These are phyloP conservation scores for Acrobasis consociella DNA, from an alignment of 2,888 invertebrate species.

Conservation along the genomic window DNA sequence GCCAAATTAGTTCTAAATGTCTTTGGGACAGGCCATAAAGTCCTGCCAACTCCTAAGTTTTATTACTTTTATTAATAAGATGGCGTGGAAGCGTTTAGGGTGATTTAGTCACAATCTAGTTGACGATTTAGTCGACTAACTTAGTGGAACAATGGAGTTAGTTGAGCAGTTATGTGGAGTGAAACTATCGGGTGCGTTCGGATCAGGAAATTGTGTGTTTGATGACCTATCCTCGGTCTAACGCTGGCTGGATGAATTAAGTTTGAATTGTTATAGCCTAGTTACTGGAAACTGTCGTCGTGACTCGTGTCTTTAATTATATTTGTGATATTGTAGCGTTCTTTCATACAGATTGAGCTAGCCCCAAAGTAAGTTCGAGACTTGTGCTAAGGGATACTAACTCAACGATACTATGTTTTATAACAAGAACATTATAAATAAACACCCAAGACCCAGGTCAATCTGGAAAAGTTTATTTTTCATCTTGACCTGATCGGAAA, in stretches of 20 bases:
- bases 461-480: no score
- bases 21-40: conserved; percentile 1
- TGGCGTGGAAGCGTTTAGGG: background rate
- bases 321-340: no score
- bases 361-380: no score
- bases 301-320: no score
- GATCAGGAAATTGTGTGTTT: conserved; percentile 11
- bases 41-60: conserved; percentile 2
- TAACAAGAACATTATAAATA: no score
- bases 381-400: no score
- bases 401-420: no score
- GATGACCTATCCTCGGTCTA: background rate
- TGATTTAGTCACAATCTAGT: background rate
- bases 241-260: background rate
- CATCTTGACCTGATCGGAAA: no score
- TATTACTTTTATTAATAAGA: conserved; percentile 12
- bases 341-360: no score
- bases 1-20: conserved; percentile 12
- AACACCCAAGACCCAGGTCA: no score
- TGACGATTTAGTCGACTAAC: background rate
- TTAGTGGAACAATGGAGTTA: conserved; percentile 1
- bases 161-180: conserved; percentile 2
- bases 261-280: background rate
- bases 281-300: background rate
- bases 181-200: conserved; percentile 8